Base-by-base conservation (phyloP, 2,888 invertebrate species). In the Eremobia ochroleuca region DNA sequence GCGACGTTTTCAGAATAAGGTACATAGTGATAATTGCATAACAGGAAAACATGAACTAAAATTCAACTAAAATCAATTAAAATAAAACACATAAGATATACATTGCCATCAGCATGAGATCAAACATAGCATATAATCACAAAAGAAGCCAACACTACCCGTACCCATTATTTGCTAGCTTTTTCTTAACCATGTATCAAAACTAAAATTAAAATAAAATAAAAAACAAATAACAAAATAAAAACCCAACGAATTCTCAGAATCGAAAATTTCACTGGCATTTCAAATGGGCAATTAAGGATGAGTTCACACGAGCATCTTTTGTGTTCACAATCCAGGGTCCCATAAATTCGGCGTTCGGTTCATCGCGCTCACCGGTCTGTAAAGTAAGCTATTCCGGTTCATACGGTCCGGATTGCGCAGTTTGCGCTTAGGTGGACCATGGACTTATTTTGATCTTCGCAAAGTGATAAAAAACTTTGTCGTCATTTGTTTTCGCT, bases 311-410 rank as follows among this genome's bases (percentile, higher is more conserved):
- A 74, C 62, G 61, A 71, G 61, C 68, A 76, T 76, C 74, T 78
- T 81, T 84, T 79, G 73, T 77, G 82, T 77, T 75, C 84, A 74
- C n/a, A 67, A 81, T 74, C 70, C 74, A 62, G 55, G 79, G 74
- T 73, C 64, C 72, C 73, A 89, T 91, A 88, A 89, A 91, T 89
- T 87, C 59, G 70, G 78, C 78, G 86, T 85, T 80, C 82, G 87
- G 86, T 83, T 88, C 90, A 88, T 89, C 87, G 88, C 73, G 85
- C 81, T 78, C 85, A 85, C 78, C 85, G 77, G 77, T 34, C 79
- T 87, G 90, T 90, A 90, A 91, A 88, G 88, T 73, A 80, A 82
- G 82, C 77, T 80, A 86, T 85, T 88, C 80, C 90, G 82, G 85
- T 81, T 71, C 76, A 82, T 15, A 75, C 80, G 59, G 28, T 80